Evolutionary conservation across 2,113 vertebrate species (phyloP), one percentile per base, ranked within the genome.

Genomic region (Pterocles orientalis): DNA sequence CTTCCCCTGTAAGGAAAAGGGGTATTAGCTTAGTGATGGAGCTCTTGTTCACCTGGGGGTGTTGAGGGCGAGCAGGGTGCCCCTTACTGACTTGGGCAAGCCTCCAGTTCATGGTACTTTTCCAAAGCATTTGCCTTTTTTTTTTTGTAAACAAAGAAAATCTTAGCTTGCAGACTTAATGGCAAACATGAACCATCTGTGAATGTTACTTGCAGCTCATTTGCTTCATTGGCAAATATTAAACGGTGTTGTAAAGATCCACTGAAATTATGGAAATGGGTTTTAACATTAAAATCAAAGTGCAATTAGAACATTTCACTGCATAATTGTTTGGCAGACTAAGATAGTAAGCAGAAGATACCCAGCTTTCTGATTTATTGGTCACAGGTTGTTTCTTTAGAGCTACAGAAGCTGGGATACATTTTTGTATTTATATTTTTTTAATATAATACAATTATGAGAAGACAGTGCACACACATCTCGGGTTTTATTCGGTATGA

Each of bases 241-340:
- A 97, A 97, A 97, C 12, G 34, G 96, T 91, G 88, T 93, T 66
- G 65, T 97, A 97, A 98, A 98, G 97, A 97, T 95, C 90, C 96
- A 96, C 96, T 96, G 97, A 97, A 98, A 98, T 98, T 97, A 98
- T 97, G 97, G 97, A 98, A 98, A 98, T 98, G 97, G 95, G 94
- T 95, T 98, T 97, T 97, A 98, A 92, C 97, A 97, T 98, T 98
- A 98, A 98, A 98, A 98, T 98, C 93, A 81, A 95, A 98, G 96
- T 88, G 97, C 97, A 98, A 97, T 98, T 97, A 97, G 97, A 97
- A 98, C 98, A 97, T 98, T 97, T 98, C 96, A 96, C 96, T 95
- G 96, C 95, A 87, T 98, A 97, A 98, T 98, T 97, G 97, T 97
- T 97, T 97, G 98, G 97, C 97, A 97, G 94, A 69, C 72, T 56